Conservation (phyloP, 2,797 vertebrate species). For the Pipistrellus pygmaeus region DNA sequence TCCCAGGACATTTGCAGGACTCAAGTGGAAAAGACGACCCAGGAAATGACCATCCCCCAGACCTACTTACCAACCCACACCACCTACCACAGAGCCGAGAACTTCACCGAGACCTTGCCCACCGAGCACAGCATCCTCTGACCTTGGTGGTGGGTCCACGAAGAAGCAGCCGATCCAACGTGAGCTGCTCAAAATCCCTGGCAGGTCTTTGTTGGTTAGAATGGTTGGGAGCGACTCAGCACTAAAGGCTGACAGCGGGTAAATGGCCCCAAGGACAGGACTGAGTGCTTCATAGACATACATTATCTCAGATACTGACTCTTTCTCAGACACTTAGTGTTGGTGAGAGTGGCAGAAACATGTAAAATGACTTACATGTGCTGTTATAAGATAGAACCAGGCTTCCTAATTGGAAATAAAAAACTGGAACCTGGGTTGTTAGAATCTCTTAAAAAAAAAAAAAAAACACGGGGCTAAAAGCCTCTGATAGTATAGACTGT, state of each 20-base stretch:
- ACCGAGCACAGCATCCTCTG: background rate
- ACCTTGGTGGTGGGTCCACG: background rate
- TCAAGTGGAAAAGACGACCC: conserved; percentile 86
- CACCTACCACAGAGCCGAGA: background rate
- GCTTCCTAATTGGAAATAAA: background rate
- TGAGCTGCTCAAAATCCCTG: background rate
- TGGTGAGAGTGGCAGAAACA: background rate
- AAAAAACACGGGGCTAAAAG: background rate
- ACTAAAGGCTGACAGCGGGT: background rate
- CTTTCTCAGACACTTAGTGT: background rate
- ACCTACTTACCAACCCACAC: conserved; percentile 70
- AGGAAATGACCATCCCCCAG: conserved; percentile 85
- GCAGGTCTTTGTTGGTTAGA: background rate
- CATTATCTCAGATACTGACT: background rate
- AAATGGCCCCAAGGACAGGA: background rate
- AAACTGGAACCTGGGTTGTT: background rate
- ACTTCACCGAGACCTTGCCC: background rate
- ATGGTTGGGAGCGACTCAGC: background rate
- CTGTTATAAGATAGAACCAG: background rate
- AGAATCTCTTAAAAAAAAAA: background rate
- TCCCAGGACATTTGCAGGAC: conserved; percentile 86
- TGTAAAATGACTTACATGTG: background rate
- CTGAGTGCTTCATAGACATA: background rate
- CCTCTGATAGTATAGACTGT: background rate
- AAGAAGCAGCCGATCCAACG: background rate